Evolutionary conservation across 1,140 invertebrate species (phyloP).

Genomic region (Cyclina sinensis): DNA sequence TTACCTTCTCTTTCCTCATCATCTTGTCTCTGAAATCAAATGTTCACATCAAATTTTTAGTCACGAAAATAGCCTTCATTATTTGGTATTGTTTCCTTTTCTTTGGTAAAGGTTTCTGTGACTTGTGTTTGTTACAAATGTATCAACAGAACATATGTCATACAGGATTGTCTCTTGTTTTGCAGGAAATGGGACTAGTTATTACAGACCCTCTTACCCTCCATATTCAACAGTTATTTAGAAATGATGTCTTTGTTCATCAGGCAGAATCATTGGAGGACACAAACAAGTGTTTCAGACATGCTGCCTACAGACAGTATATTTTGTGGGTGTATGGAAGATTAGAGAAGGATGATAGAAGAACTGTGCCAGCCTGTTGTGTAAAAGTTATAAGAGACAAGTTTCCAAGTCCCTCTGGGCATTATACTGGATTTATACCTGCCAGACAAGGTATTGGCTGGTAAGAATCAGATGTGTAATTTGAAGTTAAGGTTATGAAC

Average conservation of each 20-base stretch:
- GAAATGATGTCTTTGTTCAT: conserved; percentile 3
- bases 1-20: no score
- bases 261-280: background rate
- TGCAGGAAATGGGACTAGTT: conserved; percentile 18
- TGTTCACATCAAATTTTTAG: no score
- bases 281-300: background rate
- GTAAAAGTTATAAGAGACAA: conserved; percentile 12
- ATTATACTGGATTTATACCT: conserved; percentile 12
- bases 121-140: no score
- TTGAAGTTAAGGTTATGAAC: no score
- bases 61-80: no score
- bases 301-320: conserved; percentile 46
- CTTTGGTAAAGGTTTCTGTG: no score
- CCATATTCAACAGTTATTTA: conserved; percentile 4
- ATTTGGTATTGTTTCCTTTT: no score
- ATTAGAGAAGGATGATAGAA: conserved; percentile 6
- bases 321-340: conserved; percentile 20
- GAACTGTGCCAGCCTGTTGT: conserved; percentile 37
- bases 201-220: background rate
- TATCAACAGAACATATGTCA: no score
- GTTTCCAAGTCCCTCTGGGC: background rate
- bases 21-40: no score
- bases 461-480: background rate
- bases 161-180: background rate
- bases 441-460: conserved; percentile 14